Evolutionary conservation across 2,113 vertebrate genomes (phyloP).

Genomic region (Gasterosteus nipponicus): DNA sequence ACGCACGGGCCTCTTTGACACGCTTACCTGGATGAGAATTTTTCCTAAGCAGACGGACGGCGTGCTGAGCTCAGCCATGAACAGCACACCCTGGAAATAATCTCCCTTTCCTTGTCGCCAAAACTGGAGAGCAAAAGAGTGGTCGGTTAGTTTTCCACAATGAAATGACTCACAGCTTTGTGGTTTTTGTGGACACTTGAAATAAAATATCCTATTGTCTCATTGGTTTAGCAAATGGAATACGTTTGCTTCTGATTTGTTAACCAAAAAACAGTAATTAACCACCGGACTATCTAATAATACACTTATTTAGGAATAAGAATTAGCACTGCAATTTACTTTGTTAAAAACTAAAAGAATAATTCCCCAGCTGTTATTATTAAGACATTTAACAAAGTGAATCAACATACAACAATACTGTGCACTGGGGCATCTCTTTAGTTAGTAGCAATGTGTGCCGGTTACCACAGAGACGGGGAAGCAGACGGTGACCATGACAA

Average conservation of each 20-base stretch:
- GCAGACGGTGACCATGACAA: constrained; percentile 92
- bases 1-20: not conserved
- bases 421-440: not conserved
- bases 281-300: too few species aligned
- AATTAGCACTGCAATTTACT: not conserved
- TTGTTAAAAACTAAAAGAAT: not conserved
- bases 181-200: constrained; percentile 7
- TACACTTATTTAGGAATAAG: not conserved
- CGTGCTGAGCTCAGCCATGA: constrained; percentile 94
- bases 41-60: constrained; percentile 95
- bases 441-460: constrained; percentile 42
- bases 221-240: not conserved
- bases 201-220: not conserved
- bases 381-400: too few species aligned
- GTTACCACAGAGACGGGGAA: constrained; percentile 93
- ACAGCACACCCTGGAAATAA: constrained; percentile 92
- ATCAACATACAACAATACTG: not conserved
- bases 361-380: too few species aligned
- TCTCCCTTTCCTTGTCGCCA: constrained; percentile 91
- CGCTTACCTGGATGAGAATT: constrained; percentile 90
- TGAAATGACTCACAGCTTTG: constrained; percentile 6
- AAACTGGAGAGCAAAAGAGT: constrained; percentile 76
- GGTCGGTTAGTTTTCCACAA: constrained; percentile 10
- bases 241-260: not conserved
- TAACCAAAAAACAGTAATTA: not conserved